These are phyloP conservation scores for Zaprionus lineosus DNA, from an alignment of 2,888 invertebrate species.

Conservation along the genomic window DNA sequence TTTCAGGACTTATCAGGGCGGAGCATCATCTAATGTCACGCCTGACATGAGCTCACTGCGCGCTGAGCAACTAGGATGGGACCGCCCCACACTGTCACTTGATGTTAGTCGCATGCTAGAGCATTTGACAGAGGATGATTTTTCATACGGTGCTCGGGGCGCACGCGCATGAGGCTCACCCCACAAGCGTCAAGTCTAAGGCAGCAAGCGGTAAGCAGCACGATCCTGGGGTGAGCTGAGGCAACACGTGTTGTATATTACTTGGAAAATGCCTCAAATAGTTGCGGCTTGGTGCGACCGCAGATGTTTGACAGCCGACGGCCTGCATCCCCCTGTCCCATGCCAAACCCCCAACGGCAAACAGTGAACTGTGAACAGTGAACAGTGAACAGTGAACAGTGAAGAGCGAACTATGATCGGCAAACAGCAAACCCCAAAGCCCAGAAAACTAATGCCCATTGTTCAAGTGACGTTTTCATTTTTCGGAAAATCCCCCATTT, in stretches of 20 bases:
- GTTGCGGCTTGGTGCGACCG: conserved; percentile 45
- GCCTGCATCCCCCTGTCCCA: not conserved
- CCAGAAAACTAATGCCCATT: conserved; percentile 61
- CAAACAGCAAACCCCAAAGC: no score
- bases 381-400: no score
- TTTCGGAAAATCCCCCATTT: conserved; percentile 76
- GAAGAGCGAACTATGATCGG: no score
- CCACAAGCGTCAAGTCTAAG: not conserved
- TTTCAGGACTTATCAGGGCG: conserved; percentile 45
- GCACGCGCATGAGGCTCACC: conserved; percentile 52
- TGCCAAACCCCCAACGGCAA: not conserved
- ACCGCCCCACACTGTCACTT: conserved; percentile 57
- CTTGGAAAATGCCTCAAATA: conserved; percentile 74
- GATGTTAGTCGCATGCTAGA: conserved; percentile 44
- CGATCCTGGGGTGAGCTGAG: conserved; percentile 15
- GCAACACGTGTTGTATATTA: conserved; percentile 76
- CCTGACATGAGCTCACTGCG: conserved; percentile 55
- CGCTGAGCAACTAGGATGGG: not conserved
- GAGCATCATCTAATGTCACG: conserved; percentile 72
- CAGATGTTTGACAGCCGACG: conserved; percentile 46
- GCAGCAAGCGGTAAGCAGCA: not conserved
- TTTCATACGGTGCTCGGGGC: conserved; percentile 50
- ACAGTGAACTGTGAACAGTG: no score
- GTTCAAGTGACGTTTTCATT: conserved; percentile 74
- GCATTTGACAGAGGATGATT: conserved; percentile 55